A percentile compares a stretch with the other conserved stretches of the same genome.
Evolutionary conservation across 1,140 invertebrate genomes (phyloP).

Genomic region (Dinothrombium tinctorium): DNA sequence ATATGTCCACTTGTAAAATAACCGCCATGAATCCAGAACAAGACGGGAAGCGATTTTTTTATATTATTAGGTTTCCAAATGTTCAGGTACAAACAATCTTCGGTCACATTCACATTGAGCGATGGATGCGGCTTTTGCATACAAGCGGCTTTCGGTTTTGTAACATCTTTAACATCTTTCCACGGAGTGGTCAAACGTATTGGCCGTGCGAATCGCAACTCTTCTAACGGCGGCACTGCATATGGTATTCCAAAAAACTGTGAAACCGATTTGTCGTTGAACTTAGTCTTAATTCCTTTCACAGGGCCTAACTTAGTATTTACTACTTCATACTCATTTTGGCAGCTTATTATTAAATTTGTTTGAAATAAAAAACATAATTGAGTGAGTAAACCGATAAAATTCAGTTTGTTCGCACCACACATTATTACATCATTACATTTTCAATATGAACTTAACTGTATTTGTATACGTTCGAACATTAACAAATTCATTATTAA

Average conservation of each 20-base stretch:
- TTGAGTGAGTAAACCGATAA: too few relatives aligned
- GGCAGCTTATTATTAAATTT: too few relatives aligned
- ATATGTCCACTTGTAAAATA: slow-evolving; percentile 24
- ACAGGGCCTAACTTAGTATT: too few relatives aligned
- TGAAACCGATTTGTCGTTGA: too few relatives aligned
- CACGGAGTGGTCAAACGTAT: slow-evolving; percentile 60
- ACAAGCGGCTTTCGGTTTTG: slow-evolving; percentile 7
- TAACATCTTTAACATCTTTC: slow-evolving; percentile 37
- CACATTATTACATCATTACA: too few relatives aligned
- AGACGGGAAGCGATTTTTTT: slow-evolving; percentile 20
- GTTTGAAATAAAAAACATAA: too few relatives aligned
- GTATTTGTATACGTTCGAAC: too few relatives aligned
- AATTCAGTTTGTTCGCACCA: too few relatives aligned
- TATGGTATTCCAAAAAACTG: slow-evolving; percentile 83
- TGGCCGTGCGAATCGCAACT: slow-evolving; percentile 58
- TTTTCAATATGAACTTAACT: too few relatives aligned
- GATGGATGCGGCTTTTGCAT: slow-evolving; percentile 9
- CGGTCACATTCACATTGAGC: slow-evolving; percentile 59
- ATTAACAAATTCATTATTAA: too few relatives aligned
- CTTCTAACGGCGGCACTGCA: slow-evolving; percentile 65
- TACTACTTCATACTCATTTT: too few relatives aligned
- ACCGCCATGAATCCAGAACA: slow-evolving; percentile 33
- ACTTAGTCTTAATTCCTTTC: too few relatives aligned
- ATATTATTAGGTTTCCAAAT: slow-evolving; percentile 40
- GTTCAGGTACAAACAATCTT: slow-evolving; percentile 89